Conservation (phyloP, 2,797 vertebrate genomes). For the Heterohyrax brucei region DNA sequence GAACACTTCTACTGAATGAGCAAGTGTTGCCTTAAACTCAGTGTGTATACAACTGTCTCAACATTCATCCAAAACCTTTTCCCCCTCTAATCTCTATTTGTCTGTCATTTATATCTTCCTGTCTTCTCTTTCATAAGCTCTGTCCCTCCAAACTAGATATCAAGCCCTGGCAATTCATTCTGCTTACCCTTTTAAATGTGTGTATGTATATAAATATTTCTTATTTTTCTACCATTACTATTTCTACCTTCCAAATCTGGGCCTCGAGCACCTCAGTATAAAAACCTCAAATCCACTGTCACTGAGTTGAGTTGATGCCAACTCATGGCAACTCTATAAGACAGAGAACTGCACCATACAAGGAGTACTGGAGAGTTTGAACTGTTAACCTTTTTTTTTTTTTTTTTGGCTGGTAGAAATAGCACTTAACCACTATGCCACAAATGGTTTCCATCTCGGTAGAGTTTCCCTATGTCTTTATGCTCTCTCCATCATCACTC, state of each 20-base stretch:
- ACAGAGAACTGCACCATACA: no score
- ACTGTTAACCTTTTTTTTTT: no score
- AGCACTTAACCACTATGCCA: no score
- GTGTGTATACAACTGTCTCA: background rate
- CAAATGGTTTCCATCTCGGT: background rate
- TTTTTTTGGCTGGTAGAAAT: no score
- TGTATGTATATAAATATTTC: background rate
- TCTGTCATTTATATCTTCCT: constrained; percentile 5
- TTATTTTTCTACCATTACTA: background rate
- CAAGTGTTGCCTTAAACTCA: background rate
- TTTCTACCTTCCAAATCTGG: background rate
- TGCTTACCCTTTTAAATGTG: background rate
- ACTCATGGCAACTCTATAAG: no score
- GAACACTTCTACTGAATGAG: background rate
- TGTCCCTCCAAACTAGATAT: background rate
- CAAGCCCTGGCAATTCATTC: background rate
- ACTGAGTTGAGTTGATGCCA: no score
- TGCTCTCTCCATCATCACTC: background rate
- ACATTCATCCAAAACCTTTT: background rate
- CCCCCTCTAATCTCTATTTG: background rate
- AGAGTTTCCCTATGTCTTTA: background rate
- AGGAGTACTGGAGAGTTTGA: no score
- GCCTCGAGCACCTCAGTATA: background rate
- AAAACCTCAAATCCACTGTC: no score
- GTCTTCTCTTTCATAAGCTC: background rate